Conservation (phyloP, 64 coral and sea anemone species). For the Montipora foliosa region DNA sequence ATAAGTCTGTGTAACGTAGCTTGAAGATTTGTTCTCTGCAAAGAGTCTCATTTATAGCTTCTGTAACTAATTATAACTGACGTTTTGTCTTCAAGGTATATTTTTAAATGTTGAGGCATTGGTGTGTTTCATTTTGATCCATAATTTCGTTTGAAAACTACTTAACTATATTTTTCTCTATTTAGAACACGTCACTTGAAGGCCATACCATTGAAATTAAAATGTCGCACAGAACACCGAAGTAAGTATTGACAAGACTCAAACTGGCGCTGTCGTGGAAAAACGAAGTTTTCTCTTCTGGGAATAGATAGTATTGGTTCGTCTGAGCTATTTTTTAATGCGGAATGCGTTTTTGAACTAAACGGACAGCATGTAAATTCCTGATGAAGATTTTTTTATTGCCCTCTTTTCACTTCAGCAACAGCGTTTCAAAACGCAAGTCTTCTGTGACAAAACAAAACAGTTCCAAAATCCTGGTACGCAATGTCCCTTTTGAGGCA, state of each 20-base stretch:
- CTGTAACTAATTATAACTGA: not conserved
- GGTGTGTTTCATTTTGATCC: not conserved
- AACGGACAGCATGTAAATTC: not conserved
- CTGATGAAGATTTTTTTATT: not conserved
- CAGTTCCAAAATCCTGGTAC: constrained; percentile 95
- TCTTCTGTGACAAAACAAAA: constrained; percentile 75
- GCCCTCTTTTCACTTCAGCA: constrained; percentile 25
- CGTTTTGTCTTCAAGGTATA: not conserved
- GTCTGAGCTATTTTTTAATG: too few relatives aligned
- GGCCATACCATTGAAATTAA: constrained; percentile 88
- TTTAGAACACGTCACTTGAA: constrained; percentile 82
- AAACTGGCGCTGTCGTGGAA: too few relatives aligned
- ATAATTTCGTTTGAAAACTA: not conserved
- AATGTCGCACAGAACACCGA: constrained; percentile 79
- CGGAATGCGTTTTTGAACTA: too few relatives aligned
- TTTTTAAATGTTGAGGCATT: not conserved
- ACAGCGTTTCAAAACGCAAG: constrained; percentile 60
- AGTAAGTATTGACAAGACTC: not conserved
- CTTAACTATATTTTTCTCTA: not conserved
- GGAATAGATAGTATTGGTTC: too few relatives aligned
- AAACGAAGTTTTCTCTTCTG: not conserved
- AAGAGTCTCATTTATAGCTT: too few relatives aligned
- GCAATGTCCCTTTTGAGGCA: constrained; percentile 98
- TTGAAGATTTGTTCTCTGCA: too few relatives aligned
- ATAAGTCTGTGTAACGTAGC: too few relatives aligned